These are phyloP conservation scores for Camelus dromedarius DNA, from an alignment of 2,113 vertebrate genomes.

Conservation along the genomic window DNA sequence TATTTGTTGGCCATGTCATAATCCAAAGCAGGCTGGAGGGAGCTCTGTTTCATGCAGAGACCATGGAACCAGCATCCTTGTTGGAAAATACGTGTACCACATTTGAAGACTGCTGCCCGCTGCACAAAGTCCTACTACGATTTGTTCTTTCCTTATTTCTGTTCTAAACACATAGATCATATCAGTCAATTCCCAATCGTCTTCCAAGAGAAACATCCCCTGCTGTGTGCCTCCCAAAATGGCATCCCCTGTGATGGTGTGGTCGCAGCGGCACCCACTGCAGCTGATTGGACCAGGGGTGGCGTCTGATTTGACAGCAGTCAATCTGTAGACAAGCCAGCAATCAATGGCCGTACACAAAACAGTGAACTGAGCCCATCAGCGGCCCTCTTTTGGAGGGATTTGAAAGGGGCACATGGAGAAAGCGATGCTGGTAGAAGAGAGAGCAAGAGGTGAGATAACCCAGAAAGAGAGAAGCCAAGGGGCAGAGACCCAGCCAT, in stretches of 20 bases:
- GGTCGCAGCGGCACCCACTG: background rate
- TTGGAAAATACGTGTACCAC: background rate
- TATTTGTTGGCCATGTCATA: background rate
- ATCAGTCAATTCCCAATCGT: background rate
- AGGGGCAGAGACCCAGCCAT: background rate
- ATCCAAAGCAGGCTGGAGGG: background rate
- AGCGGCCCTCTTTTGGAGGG: background rate
- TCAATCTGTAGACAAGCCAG: background rate
- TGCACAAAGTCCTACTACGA: background rate
- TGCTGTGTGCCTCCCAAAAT: background rate
- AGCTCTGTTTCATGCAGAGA: background rate
- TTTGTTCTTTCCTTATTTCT: background rate
- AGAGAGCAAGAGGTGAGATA: background rate
- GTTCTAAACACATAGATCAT: background rate
- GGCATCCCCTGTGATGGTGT: background rate
- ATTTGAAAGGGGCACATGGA: background rate
- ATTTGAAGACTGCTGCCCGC: background rate
- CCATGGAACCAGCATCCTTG: too few species aligned
- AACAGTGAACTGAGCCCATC: background rate
- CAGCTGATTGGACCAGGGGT: background rate
- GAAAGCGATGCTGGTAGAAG: background rate
- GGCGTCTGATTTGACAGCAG: background rate
- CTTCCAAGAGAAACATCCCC: background rate
- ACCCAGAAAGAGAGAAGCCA: background rate
- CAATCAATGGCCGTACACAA: background rate